Conservation (phyloP, 2,797 vertebrate genomes). For the Mormyrus hasselquistii region DNA sequence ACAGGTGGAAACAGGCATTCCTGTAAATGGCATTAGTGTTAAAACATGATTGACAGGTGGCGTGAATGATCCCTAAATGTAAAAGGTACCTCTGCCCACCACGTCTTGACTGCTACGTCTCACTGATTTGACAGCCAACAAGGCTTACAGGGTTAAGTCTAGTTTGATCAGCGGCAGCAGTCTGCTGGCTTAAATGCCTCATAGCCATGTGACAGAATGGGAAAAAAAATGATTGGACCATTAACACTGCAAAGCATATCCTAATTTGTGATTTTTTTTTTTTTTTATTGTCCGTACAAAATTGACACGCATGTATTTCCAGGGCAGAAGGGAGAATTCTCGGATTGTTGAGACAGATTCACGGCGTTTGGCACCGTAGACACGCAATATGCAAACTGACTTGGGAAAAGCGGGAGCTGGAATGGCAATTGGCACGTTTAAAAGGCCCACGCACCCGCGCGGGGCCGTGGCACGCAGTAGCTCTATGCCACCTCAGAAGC, state of each 20-base stretch:
- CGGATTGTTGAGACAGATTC: slow-evolving; percentile 52
- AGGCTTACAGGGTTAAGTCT: slow-evolving; percentile 36
- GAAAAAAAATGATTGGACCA: background rate
- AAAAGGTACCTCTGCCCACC: slow-evolving; percentile 47
- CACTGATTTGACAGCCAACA: slow-evolving; percentile 66
- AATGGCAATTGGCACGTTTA: slow-evolving; percentile 47
- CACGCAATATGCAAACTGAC: slow-evolving; percentile 68
- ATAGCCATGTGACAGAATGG: background rate
- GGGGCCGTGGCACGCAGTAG: slow-evolving; percentile 35
- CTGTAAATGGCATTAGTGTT: slow-evolving; percentile 41
- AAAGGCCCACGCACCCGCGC: slow-evolving; percentile 22
- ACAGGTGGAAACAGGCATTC: background rate
- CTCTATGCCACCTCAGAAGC: slow-evolving; percentile 53
- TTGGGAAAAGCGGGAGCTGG: slow-evolving; percentile 30
- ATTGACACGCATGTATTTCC: slow-evolving; percentile 34
- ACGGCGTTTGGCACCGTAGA: slow-evolving; percentile 54
- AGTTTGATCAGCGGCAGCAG: background rate
- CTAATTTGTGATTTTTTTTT: slow-evolving; percentile 18
- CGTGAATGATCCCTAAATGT: slow-evolving; percentile 63
- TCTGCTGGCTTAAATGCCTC: background rate
- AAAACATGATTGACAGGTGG: slow-evolving; percentile 69
- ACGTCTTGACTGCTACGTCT: slow-evolving; percentile 54
- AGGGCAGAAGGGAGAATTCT: slow-evolving; percentile 31
- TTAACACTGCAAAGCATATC: slow-evolving; percentile 8
- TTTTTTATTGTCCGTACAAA: background rate